These are phyloP conservation scores for Ferrisia virgata DNA, from an alignment of 2,888 invertebrate species.

Conservation along the genomic window DNA sequence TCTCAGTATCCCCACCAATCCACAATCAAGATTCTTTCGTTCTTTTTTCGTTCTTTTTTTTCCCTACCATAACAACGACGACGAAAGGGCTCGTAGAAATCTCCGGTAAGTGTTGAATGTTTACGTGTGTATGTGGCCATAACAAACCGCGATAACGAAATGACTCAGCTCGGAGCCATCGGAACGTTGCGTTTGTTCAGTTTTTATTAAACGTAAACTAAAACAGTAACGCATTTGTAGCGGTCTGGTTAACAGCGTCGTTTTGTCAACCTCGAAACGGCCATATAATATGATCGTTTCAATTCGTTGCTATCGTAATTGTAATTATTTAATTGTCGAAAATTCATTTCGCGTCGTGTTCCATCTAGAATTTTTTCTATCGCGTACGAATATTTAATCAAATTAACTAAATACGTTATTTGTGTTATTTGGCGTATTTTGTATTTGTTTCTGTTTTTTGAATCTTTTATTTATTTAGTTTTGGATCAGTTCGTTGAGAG, in stretches of 20 bases:
- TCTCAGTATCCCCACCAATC: neutral
- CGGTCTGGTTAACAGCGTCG: neutral
- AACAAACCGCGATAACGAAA: neutral
- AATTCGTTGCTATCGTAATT: neutral
- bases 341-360: neutral
- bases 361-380: too few relatives aligned
- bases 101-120: neutral
- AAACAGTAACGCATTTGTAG: slow-evolving; percentile 10
- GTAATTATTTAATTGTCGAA: neutral
- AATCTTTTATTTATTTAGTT: too few relatives aligned
- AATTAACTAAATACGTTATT: neutral
- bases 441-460: neutral
- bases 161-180: slow-evolving; percentile 5
- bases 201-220: too few relatives aligned
- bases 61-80: neutral
- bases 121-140: neutral
- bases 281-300: slow-evolving; percentile 20
- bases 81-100: slow-evolving; percentile 8
- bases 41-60: neutral
- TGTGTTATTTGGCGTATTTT: neutral
- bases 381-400: neutral
- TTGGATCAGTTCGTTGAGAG: neutral
- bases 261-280: neutral
- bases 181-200: neutral
- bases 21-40: neutral